Conservation (phyloP, 2,888 invertebrate species). For the Opisthograptis luteolata region DNA sequence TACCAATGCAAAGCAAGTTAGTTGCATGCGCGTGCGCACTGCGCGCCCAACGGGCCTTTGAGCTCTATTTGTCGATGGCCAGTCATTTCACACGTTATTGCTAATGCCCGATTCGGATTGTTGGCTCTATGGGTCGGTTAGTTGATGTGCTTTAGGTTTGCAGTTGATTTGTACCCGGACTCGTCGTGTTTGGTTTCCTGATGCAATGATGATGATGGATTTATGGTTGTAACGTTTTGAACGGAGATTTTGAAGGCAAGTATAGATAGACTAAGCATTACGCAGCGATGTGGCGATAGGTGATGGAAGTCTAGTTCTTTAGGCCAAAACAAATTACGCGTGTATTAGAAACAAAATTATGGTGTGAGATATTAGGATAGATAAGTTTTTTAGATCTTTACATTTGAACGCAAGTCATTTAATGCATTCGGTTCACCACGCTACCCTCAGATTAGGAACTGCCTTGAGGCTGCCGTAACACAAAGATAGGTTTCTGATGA, state of each 20-base stretch:
- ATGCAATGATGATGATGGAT: neutral
- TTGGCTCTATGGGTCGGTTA: conserved; percentile 33
- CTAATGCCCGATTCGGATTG: conserved; percentile 34
- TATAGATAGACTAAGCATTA: no score
- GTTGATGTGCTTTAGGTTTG: conserved; percentile 32
- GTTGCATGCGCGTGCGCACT: conserved; percentile 19
- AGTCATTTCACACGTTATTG: conserved; percentile 39
- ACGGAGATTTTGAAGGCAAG: neutral
- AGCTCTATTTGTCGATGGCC: conserved; percentile 36
- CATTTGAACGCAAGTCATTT: no score
- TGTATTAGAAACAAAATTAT: no score
- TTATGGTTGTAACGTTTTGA: neutral
- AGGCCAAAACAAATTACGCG: no score
- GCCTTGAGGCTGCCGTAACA: no score
- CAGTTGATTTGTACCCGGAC: conserved; percentile 22
- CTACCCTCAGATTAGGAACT: no score
- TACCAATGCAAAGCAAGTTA: conserved; percentile 7
- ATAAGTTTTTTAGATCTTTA: no score
- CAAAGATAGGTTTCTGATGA: no score
- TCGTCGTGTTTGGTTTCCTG: conserved; percentile 19
- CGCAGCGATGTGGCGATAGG: neutral
- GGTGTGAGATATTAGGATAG: no score
- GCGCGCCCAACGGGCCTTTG: conserved; percentile 26
- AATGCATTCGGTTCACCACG: no score
- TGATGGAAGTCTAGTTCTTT: no score